Percentiles rank a stretch among this genome's conserved stretches.
phyloP scores from a whole-genome alignment of 2,888 invertebrate genomes.

The Noctua janthina region DNA sequence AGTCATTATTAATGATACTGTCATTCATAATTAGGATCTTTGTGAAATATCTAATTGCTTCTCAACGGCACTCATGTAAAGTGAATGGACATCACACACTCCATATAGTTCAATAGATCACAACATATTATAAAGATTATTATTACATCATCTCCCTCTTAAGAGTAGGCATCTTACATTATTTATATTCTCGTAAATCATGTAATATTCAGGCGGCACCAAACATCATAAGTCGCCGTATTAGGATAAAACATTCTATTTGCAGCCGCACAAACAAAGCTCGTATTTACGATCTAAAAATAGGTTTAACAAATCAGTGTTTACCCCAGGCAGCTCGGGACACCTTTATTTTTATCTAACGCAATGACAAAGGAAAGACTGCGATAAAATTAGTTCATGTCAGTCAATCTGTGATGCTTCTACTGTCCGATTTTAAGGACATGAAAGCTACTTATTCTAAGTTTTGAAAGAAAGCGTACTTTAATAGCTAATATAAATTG shows the following conservation, averaged over 20 bases:
- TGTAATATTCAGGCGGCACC: constrained; percentile 39
- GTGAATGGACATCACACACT: constrained; percentile 26
- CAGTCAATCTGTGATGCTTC: constrained; percentile 29
- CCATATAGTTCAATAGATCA: constrained; percentile 32
- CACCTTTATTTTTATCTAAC: constrained; percentile 52
- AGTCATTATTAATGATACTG: constrained; percentile 18
- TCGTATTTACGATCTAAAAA: constrained; percentile 54
- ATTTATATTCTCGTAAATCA: constrained; percentile 31
- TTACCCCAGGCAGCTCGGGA: constrained; percentile 33
- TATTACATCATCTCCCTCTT: constrained; percentile 17
- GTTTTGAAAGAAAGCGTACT: constrained; percentile 20
- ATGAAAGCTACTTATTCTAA: constrained; percentile 7
- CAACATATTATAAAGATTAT: constrained; percentile 10
- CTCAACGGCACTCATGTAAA: constrained; percentile 8
- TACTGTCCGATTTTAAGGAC: constrained; percentile 26
- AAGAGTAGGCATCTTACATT: constrained; percentile 19
- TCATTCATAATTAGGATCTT: constrained; percentile 22
- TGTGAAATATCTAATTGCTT: constrained; percentile 9
- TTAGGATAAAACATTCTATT: constrained; percentile 52
- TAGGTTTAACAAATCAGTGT: constrained; percentile 47
- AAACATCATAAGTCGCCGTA: constrained; percentile 30
- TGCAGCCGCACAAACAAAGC: constrained; percentile 40
- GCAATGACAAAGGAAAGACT: constrained; percentile 49
- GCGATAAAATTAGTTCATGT: constrained; percentile 39
- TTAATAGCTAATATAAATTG: constrained; percentile 44